Conservation (phyloP, 35 echinoderm and acorn worm species). For the Holothuria glaberrima region DNA sequence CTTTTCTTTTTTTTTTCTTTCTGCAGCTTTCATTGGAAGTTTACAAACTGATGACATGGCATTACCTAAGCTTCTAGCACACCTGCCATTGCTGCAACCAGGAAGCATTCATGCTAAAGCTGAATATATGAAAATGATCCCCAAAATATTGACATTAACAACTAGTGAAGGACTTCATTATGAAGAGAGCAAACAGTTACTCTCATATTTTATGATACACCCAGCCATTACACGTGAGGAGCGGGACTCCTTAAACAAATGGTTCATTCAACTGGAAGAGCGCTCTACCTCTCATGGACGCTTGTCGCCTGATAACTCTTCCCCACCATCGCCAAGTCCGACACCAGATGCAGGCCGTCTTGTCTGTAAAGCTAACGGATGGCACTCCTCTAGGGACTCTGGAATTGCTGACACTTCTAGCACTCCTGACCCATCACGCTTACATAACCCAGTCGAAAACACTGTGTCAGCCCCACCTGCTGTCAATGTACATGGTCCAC, state of each 20-base stretch:
- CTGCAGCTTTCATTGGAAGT: constrained; percentile 85
- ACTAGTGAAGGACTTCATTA: constrained; percentile 79
- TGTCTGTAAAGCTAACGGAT: constrained; percentile 71
- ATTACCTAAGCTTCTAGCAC: constrained; percentile 80
- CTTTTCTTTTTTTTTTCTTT: no score
- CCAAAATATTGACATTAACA: constrained; percentile 80
- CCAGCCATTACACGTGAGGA: constrained; percentile 93
- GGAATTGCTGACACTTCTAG: constrained; percentile 47
- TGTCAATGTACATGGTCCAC: constrained; percentile 79
- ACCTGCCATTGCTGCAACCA: constrained; percentile 91
- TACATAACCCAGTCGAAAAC: constrained; percentile 76
- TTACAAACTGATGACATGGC: constrained; percentile 82
- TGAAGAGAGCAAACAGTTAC: constrained; percentile 86
- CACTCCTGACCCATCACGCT: neutral
- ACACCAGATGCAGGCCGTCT: constrained; percentile 46
- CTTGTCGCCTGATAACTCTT: constrained; percentile 26
- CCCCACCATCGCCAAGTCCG: constrained; percentile 51
- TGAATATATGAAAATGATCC: constrained; percentile 93
- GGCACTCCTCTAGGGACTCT: constrained; percentile 67
- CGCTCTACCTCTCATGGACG: constrained; percentile 25
- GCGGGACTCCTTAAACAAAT: constrained; percentile 76
- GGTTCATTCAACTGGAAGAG: constrained; percentile 83
- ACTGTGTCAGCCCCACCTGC: constrained; percentile 93
- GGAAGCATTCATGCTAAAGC: constrained; percentile 82
- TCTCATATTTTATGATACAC: constrained; percentile 95